Evolutionary conservation across 2,888 invertebrate species (phyloP).

Genomic region (Halictus quadricinctus): DNA sequence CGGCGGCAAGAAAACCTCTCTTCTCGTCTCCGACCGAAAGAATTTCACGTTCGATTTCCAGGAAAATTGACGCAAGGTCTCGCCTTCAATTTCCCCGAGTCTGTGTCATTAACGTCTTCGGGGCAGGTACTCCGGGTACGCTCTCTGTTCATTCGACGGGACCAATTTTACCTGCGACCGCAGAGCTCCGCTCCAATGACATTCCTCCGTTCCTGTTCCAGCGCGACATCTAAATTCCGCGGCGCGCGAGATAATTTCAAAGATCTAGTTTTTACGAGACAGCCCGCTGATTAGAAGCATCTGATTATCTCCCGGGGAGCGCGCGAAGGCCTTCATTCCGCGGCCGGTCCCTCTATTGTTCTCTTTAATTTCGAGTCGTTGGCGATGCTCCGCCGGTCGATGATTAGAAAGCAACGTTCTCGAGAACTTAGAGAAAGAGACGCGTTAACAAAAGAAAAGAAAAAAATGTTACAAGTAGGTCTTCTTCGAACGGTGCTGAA

Average conservation of each 20-base stretch:
- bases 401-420: not conserved
- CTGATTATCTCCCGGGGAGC: constrained; percentile 29
- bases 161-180: constrained; percentile 38
- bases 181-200: constrained; percentile 20
- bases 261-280: constrained; percentile 40
- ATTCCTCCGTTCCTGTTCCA: constrained; percentile 21
- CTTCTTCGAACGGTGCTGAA: not conserved
- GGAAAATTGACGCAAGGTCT: constrained; percentile 40
- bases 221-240: constrained; percentile 44
- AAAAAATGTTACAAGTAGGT: not conserved
- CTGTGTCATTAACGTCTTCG: constrained; percentile 35
- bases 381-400: constrained; percentile 8
- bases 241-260: constrained; percentile 36
- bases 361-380: constrained; percentile 40
- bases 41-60: constrained; percentile 20
- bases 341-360: constrained; percentile 26
- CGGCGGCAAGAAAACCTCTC: not conserved
- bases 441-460: not conserved
- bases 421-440: not conserved
- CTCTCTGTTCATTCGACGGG: constrained; percentile 7
- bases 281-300: constrained; percentile 40
- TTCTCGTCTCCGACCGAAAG: constrained; percentile 3
- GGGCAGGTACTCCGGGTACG: not conserved
- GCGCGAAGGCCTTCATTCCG: constrained; percentile 19
- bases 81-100: constrained; percentile 36